Conservation (phyloP, 2,888 invertebrate species). For the Spilarctia lutea region DNA sequence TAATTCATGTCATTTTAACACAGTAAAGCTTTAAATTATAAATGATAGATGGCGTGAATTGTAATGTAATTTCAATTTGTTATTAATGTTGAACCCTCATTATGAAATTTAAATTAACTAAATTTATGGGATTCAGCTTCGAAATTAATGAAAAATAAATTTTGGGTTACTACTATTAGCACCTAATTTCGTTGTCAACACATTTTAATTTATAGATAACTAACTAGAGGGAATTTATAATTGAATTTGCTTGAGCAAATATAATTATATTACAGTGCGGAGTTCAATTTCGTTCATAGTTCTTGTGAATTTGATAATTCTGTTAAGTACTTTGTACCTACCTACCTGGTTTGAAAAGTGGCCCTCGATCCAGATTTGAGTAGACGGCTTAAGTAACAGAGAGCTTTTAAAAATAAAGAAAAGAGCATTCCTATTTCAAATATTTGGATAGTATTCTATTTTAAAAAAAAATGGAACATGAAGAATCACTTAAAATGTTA, state of each 20-base stretch:
- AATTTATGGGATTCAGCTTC: constrained; percentile 1
- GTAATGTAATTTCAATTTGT: background rate
- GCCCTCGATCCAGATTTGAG: background rate
- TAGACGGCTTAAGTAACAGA: background rate
- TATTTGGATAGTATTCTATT: background rate
- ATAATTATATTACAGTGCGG: background rate
- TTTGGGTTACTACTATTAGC: background rate
- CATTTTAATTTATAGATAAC: background rate
- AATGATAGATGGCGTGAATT: background rate
- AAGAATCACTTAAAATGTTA: background rate
- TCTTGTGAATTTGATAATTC: background rate
- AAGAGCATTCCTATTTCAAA: background rate
- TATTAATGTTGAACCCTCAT: constrained; percentile 4
- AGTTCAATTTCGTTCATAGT: background rate
- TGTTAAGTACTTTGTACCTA: too few species aligned
- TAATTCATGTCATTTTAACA: background rate
- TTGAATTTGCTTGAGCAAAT: background rate
- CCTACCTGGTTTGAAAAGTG: too few species aligned
- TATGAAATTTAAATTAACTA: constrained; percentile 11
- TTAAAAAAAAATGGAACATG: background rate
- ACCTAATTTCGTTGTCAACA: constrained; percentile 9
- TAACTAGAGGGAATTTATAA: background rate
- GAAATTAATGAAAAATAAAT: constrained; percentile 14
- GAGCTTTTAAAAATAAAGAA: background rate
- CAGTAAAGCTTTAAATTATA: background rate